Evolutionary conservation across 1,140 invertebrate species (phyloP), one percentile per base, ranked within the genome.

Genomic region (Meloidogyne hapla): DNA sequence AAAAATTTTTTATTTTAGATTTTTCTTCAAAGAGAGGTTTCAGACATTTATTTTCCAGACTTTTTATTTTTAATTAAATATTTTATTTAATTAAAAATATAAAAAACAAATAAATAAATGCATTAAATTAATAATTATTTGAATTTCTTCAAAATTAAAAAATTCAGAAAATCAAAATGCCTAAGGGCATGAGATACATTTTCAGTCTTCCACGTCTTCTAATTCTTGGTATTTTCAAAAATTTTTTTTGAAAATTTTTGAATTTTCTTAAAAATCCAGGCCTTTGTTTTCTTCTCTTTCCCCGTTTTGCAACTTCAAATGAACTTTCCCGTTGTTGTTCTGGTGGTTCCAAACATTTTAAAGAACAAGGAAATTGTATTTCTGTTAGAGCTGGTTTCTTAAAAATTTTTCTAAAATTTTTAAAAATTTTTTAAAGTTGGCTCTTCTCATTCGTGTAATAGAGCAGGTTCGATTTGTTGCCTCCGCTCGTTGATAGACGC

Each of bases 401-500:
- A 6, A 8, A 48, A 40, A 40, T 25, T 63, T 62, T 33, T 21
- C 5, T 25, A 23, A 42, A 48, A 18, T 25, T 25, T 10, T 25
- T 28, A 63, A 12, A 4, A 28, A 33, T 15, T 25, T 25, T n/a
- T 79, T 83, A 10, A 72, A 78, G 76, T 71, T 69, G 45, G 84
- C 28, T 79, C 77, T 33, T 84, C 83, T 13, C 56, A 66, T 13
- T 84, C 81, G 21, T 85, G 84, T 42, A 42, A 67, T 15, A 68
- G 84, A 62, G 65, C 84, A n/a, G 84, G 85, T n/a, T 82, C 81
- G 2, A 86, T 86, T 56, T 86, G 84, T 71, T 86, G 84, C 77
- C 79, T 86, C 13, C 75, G 84, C 26, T 79, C 84, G 18, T 69
- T 80, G 26, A 69, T 87, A 28, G 84, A 86, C 23, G 62, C 73